phyloP scores from a whole-genome alignment of 1,140 invertebrate genomes.

The Cherax destructor region DNA sequence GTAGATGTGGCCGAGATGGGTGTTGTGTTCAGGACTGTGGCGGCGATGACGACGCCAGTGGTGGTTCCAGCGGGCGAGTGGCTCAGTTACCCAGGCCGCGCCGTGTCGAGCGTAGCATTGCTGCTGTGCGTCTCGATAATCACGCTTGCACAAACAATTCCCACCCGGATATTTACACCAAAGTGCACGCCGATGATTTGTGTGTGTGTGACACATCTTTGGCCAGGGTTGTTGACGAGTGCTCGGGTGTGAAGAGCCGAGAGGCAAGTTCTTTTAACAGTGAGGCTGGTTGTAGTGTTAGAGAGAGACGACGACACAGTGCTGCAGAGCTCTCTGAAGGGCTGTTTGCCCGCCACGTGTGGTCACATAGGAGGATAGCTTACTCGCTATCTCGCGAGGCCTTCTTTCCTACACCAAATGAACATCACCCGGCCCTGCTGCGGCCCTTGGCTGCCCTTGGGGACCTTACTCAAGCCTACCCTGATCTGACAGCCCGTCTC shows the following conservation, averaged over 20 bases:
- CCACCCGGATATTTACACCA: constrained; percentile 52
- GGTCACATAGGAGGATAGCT: constrained; percentile 60
- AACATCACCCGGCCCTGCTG: constrained; percentile 56
- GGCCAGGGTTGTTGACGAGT: background rate
- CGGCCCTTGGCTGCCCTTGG: constrained; percentile 60
- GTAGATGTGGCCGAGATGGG: constrained; percentile 35
- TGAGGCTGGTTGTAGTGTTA: constrained; percentile 1
- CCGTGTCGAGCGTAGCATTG: constrained; percentile 33
- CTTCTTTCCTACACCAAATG: constrained; percentile 54
- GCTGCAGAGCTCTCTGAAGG: constrained; percentile 34
- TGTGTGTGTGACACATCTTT: background rate
- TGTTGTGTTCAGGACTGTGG: constrained; percentile 42
- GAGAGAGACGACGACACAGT: constrained; percentile 45
- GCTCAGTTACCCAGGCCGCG: constrained; percentile 56
- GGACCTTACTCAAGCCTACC: constrained; percentile 47
- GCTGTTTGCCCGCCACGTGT: constrained; percentile 50
- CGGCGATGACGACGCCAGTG: background rate
- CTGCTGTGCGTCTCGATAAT: constrained; percentile 22
- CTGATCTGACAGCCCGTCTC: constrained; percentile 49
- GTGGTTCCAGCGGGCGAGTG: constrained; percentile 35
- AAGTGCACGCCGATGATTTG: constrained; percentile 7
- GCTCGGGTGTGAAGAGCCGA: background rate
- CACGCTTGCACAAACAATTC: constrained; percentile 62
- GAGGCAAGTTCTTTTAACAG: background rate
- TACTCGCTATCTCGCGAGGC: constrained; percentile 49